Base-by-base conservation (phyloP, 1,140 invertebrate genomes). In the Caerostris extrusa region DNA sequence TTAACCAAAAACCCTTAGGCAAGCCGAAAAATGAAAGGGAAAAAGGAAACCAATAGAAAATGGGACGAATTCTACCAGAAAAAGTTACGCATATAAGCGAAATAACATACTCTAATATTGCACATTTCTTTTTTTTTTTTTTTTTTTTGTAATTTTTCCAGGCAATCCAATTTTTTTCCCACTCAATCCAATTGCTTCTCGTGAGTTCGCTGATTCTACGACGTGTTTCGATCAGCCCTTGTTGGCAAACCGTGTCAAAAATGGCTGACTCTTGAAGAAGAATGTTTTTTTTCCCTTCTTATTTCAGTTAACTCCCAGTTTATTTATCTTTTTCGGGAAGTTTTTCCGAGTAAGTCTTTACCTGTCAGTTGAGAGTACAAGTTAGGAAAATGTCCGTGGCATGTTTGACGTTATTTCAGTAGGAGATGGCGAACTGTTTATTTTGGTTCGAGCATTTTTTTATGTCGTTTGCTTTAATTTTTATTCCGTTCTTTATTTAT, bases 191-290 rank as follows among this genome's bases (percentile, higher is more conserved):
- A 77, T 77, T 77, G 71, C 8, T 77, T 34, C 71, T 77, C 71
- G 71, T 77, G 19, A 77, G 50, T 77, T 77, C 53, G 50, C 19
- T 77, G 71, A 77, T 34, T 77, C 71, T 50, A 77, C 71, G 10
- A 12, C 10, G 19, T 8, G 34, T 7, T 77, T 34, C 34, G 34
- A 34, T 34, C 34, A 34, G 34, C 34, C 34, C 71, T 77, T 77
- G 71, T 77, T 50, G 71, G 71, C 71, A 77, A 77, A 77, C 34
- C 12, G 53, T 10, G 71, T 77, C 71, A 77, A 77, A 77, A 77
- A 77, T 77, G 71, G 71, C 71, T 53, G 71, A 77, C 71, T 53
- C 3, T 34, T 34, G 34, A 34, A 34, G 34, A n/a, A 53, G 71
- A 53, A 7, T 77, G 8, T n/a, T 77, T 10, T 17, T 3, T 19